Percentiles rank a stretch among this genome's conserved stretches.
These are phyloP conservation scores for Myripristis jacobus DNA, from an alignment of 2,797 vertebrate genomes.

Conservation along the genomic window DNA sequence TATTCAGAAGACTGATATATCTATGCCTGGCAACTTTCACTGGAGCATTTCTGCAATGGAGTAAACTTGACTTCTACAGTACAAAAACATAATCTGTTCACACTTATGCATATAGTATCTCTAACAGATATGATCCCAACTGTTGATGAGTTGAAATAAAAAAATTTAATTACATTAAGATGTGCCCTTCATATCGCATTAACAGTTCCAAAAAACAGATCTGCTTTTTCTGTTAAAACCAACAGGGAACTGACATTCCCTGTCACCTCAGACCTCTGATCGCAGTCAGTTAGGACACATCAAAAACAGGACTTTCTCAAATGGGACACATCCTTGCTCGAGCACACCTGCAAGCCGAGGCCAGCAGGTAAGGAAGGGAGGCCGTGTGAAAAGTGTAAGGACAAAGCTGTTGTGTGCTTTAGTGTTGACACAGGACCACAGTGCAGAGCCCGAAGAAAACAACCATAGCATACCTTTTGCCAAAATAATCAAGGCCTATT, in stretches of 20 bases:
- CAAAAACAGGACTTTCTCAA: conserved; percentile 25
- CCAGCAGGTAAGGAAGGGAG: conserved; percentile 37
- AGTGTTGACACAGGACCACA: conserved; percentile 56
- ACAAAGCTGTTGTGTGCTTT: conserved; percentile 64
- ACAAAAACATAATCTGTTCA: no score
- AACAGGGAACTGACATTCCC: background rate
- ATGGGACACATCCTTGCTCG: conserved; percentile 15
- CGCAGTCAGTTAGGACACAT: background rate
- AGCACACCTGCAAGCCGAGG: conserved; percentile 14
- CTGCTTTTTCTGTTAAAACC: background rate
- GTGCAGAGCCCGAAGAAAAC: conserved; percentile 32
- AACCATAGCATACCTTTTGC: conserved; percentile 22
- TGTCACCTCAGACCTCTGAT: conserved; percentile 23
- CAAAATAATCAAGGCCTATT: conserved; percentile 25
- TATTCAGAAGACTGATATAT: no score
- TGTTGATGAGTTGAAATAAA: no score
- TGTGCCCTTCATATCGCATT: background rate
- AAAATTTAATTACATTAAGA: background rate
- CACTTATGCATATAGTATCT: no score
- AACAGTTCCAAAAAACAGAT: background rate
- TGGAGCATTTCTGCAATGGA: no score
- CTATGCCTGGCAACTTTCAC: no score
- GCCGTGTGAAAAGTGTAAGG: conserved; percentile 39
- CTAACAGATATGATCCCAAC: no score
- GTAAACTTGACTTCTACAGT: no score